Evolutionary conservation across 2,113 vertebrate species (phyloP).

Genomic region (cat (Felis catus)): F.catus_Fca126_mat1.0 CM031421.1:51036001-51036500

Average conservation of each 20-base stretch:
- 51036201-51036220: background rate
- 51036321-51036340: background rate
- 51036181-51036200: background rate
- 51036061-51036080: background rate
- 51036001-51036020: background rate
- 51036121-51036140: background rate
- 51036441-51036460: background rate
- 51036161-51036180: background rate
- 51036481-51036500: background rate
- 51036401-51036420: background rate
- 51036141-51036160: background rate
- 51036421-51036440: background rate
- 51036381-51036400: background rate
- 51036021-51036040: background rate
- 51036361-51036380: background rate
- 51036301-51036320: background rate
- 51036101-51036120: background rate
- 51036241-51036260: background rate
- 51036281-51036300: background rate
- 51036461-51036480: background rate
- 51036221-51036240: background rate
- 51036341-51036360: background rate
- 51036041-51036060: background rate
- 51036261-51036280: background rate
- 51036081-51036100: background rate